A percentile compares a stretch with the other conserved stretches of the same genome.
These are phyloP conservation scores for Periophthalmodon schlosseri DNA, from an alignment of 2,113 vertebrate genomes.

Conservation along the genomic window DNA sequence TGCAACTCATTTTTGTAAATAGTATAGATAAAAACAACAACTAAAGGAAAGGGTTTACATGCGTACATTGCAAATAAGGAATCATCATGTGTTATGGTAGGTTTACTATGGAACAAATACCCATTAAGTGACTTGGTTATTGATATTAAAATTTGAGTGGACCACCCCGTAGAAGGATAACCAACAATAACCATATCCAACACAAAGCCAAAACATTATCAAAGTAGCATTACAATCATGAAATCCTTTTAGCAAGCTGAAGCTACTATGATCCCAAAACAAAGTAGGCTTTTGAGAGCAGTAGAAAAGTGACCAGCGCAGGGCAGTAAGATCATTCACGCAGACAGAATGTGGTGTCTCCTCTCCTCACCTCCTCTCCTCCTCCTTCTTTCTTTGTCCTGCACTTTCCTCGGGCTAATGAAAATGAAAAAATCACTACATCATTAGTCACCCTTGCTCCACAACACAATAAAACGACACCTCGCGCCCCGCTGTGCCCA, in stretches of 20 bases:
- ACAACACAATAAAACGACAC: conserved; percentile 64
- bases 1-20: conserved; percentile 12
- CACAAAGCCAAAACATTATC: not conserved
- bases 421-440: conserved; percentile 73
- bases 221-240: not conserved
- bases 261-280: not conserved
- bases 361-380: not conserved
- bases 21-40: not conserved
- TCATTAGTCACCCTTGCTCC: conserved; percentile 70
- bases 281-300: conserved; percentile 47
- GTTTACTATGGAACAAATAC: too few species aligned
- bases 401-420: conserved; percentile 66
- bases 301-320: conserved; percentile 41
- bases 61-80: too few species aligned
- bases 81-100: too few species aligned
- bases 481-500: conserved; percentile 50
- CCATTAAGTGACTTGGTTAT: too few species aligned
- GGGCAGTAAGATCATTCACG: conserved; percentile 26
- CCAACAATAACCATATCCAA: not conserved
- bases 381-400: conserved; percentile 40
- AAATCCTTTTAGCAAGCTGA: not conserved
- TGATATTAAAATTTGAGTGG: not conserved
- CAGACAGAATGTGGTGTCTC: not conserved
- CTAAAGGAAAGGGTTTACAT: not conserved
- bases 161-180: not conserved